Percentiles rank a stretch among this genome's conserved stretches.
phyloP scores from a whole-genome alignment of 2,113 vertebrate species.

The Tachysurus vachellii region DNA sequence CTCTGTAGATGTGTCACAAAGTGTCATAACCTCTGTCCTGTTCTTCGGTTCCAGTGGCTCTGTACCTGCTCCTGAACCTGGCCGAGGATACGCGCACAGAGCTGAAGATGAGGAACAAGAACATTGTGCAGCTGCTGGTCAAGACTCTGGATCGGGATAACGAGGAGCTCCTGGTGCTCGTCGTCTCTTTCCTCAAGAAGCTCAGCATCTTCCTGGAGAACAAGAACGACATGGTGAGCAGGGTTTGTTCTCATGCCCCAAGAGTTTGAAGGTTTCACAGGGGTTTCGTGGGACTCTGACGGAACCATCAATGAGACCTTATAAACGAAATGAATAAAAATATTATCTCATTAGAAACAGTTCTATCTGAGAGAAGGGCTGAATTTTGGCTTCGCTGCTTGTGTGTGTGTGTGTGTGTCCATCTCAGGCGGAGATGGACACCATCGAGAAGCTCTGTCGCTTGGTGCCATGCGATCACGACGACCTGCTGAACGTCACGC shows the following conservation, averaged over 20 bases:
- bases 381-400: background rate
- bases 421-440: constrained; percentile 84
- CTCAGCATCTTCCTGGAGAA: constrained; percentile 96
- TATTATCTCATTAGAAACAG: no score
- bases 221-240: constrained; percentile 94
- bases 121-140: constrained; percentile 91
- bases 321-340: background rate
- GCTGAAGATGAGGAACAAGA: constrained; percentile 96
- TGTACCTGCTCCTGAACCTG: constrained; percentile 90
- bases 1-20: background rate
- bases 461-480: constrained; percentile 87
- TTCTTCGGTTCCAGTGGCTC: constrained; percentile 72
- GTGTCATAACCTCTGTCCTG: background rate
- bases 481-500: constrained; percentile 83
- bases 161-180: constrained; percentile 87
- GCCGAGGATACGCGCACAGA: constrained; percentile 90
- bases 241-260: background rate
- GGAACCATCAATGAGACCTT: background rate
- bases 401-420: background rate
- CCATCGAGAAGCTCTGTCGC: constrained; percentile 84
- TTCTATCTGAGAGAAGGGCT: background rate
- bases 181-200: constrained; percentile 93
- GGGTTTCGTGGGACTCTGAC: background rate
- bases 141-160: constrained; percentile 87
- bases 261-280: background rate